Evolutionary conservation across 2,888 invertebrate species (phyloP).

Genomic region (Agonopterix alstromeriana): DNA sequence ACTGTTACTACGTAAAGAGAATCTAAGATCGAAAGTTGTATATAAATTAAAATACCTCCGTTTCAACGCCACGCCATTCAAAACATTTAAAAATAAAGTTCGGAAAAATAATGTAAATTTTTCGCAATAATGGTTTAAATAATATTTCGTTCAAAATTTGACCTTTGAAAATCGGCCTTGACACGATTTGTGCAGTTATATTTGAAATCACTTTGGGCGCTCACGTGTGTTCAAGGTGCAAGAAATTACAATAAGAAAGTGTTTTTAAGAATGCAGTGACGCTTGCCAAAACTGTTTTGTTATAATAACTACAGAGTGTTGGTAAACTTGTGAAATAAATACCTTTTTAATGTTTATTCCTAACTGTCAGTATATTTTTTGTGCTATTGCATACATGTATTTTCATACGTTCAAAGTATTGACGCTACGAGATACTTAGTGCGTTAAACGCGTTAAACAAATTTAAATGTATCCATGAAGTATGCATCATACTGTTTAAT

Average conservation of each 20-base stretch:
- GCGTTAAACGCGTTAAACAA: too few relatives aligned
- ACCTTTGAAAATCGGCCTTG: slow-evolving; percentile 36
- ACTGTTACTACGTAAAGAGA: slow-evolving; percentile 32
- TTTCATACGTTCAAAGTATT: too few relatives aligned
- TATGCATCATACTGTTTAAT: slow-evolving; percentile 1
- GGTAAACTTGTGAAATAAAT: too few relatives aligned
- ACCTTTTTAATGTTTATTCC: too few relatives aligned
- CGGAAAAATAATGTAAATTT: too few relatives aligned
- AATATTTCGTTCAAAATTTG: slow-evolving; percentile 19
- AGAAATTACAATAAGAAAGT: slow-evolving; percentile 25
- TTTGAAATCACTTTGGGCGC: slow-evolving; percentile 28
- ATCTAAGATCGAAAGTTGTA: slow-evolving; percentile 3
- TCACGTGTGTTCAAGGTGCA: slow-evolving; percentile 31
- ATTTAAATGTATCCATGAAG: background rate
- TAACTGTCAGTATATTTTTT: too few relatives aligned
- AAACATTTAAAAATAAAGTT: too few relatives aligned
- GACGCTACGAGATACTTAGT: too few relatives aligned
- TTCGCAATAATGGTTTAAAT: background rate
- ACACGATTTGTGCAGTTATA: slow-evolving; percentile 48
- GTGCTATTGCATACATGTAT: too few relatives aligned
- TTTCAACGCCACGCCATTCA: too few relatives aligned
- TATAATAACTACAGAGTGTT: slow-evolving; percentile 12
- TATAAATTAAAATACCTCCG: too few relatives aligned
- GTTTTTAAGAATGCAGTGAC: slow-evolving; percentile 25
- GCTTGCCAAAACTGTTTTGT: slow-evolving; percentile 37